These are phyloP conservation scores for Pherbina coryleti DNA, from an alignment of 2,888 invertebrate genomes.

Conservation along the genomic window DNA sequence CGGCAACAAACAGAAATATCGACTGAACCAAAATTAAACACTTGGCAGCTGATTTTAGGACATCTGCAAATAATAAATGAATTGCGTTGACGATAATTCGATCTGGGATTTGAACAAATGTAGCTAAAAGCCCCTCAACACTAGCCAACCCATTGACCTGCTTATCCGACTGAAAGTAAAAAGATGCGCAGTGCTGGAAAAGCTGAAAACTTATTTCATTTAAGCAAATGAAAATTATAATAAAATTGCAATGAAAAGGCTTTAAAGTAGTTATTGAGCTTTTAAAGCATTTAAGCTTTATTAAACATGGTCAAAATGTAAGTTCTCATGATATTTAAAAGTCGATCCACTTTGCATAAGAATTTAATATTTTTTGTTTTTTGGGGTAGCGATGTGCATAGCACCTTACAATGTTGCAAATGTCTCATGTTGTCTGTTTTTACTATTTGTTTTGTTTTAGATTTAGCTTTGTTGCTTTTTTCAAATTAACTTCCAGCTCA, in stretches of 20 bases:
- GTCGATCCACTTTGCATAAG: too few relatives aligned
- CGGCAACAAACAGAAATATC: not conserved
- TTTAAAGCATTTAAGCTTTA: not conserved
- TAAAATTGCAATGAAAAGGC: not conserved
- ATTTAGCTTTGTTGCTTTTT: not conserved
- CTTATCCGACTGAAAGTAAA: not conserved
- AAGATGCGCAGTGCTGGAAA: not conserved
- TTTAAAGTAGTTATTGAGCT: not conserved
- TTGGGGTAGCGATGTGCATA: not conserved
- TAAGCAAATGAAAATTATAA: not conserved
- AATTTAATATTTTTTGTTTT: not conserved
- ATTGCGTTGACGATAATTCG: slow-evolving; percentile 22
- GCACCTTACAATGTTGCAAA: not conserved
- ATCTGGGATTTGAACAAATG: slow-evolving; percentile 14
- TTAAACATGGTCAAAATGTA: too few relatives aligned
- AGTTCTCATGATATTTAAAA: too few relatives aligned
- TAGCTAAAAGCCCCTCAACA: not conserved
- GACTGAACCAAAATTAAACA: slow-evolving; percentile 20
- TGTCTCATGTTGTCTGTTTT: not conserved
- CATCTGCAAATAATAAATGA: slow-evolving; percentile 30
- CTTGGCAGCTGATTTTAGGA: slow-evolving; percentile 11
- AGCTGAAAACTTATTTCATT: not conserved
- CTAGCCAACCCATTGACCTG: not conserved
- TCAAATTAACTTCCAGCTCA: slow-evolving; percentile 39
- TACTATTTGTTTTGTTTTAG: not conserved